Base-by-base conservation (phyloP, 1,140 invertebrate genomes). In the Saxidomus purpurata region DNA sequence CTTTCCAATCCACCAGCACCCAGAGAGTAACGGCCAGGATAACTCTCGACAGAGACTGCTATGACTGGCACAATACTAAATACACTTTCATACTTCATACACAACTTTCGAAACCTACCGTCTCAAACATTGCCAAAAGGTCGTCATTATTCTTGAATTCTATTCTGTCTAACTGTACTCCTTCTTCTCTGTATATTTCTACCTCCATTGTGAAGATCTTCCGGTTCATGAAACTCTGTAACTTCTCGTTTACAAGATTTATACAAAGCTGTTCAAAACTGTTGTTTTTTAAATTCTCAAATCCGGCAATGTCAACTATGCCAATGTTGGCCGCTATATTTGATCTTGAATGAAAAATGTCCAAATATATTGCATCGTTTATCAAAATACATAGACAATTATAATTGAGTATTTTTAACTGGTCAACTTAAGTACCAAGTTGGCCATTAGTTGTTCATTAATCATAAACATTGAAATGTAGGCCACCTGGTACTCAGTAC, bases 121-220 rank as follows among this genome's bases (percentile, higher is more conserved):
- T 87, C n/a, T 92, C 89, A 52, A 98, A 96, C 97, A 98, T 97
- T 90, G 98, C 97, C 25, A 98, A 93, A 28, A 98, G 97, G 0
- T 97, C 97, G 63, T 97, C 96, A 93, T 98, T 99, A 93, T 98
- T 98, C 17, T 97, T 97, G 22, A 98, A 97, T 38, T 96, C 93
- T 97, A 97, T 11, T 97, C 97, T 96, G 0, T 77, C 61, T 0
- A 91, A 31, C 2, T 90, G 84, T 1, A 95, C 55, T 2, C 91
- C 92, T 67, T 94, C 94, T 0, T 87, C 67, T 31, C 90, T 8
- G 77, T 94, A 95, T 15, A 93, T 87, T 4, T 91, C 59, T 52
- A 91, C 83, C 71, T 95, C 94, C n/a, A 89, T 81, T 11, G 84
- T 82, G 52, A 95, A 92, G 9, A 95, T 89, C 19, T 89, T 80